Percentiles rank a stretch among this genome's conserved stretches.
Conservation (phyloP, 2,113 vertebrate species). For the Trogon surrucura region DNA sequence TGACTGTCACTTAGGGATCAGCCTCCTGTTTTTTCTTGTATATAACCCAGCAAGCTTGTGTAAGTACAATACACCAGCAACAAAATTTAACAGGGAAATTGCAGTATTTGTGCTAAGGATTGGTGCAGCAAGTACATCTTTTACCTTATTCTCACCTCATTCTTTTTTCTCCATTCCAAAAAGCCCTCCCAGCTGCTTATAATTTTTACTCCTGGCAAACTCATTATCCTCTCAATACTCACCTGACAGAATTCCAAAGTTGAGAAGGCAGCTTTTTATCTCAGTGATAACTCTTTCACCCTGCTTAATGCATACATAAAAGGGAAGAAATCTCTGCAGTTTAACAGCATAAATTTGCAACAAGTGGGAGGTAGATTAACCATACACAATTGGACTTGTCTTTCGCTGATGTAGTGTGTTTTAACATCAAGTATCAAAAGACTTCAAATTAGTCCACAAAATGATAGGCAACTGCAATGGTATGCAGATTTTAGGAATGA, state of each 20-base stretch:
- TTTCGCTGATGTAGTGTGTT: not conserved
- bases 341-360: not conserved
- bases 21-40: not conserved
- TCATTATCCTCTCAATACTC: not conserved
- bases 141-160: not conserved
- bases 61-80: not conserved
- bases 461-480: not conserved
- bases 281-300: not conserved
- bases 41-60: not conserved
- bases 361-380: not conserved
- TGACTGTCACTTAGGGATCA: not conserved
- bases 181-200: not conserved
- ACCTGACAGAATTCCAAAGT: not conserved
- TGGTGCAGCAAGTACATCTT: not conserved
- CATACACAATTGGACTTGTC: rapidly evolving
- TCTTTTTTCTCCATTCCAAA: not conserved
- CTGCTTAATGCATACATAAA: not conserved
- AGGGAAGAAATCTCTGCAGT: not conserved
- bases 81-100: not conserved
- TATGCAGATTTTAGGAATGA: not conserved
- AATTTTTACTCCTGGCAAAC: not conserved
- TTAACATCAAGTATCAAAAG: not conserved
- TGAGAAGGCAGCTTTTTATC: not conserved
- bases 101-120: not conserved
- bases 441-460: not conserved